Base-by-base conservation (phyloP, 2,797 vertebrate genomes). In the Graptemys geographica region DNA sequence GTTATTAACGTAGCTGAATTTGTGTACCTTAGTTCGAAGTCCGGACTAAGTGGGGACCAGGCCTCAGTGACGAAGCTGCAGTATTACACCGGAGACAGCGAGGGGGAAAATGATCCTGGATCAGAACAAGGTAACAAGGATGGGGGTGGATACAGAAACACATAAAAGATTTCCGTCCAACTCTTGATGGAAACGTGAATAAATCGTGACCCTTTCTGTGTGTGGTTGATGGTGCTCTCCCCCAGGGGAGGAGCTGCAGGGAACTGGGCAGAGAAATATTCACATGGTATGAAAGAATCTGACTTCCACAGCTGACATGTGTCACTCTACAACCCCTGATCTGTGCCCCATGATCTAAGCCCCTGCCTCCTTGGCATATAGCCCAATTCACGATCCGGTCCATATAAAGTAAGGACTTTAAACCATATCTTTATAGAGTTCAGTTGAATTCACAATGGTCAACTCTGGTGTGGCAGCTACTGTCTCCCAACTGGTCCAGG, bases 71-170 rank as follows among this genome's bases (percentile, higher is more conserved):
- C 5, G 3, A 11, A 84, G 47, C 11, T 11, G 51, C 65, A 55
- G 27, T 33, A 18, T 8, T 12, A 23, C 31, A 33, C 59, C 0
- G 31, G 13, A 2, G 59, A 62, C 37, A 86, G 55, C 1, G 15
- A 79, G 56, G 55, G 79, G 44, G 53, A 49, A 49, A 47, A 79
- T 11, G 55, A 19, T 62, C 25, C 1, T 1, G 56, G 25, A 10
- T 31, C 56, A 52, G 33, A 25, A 37, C 16, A n/a, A 79, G 74
- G 56, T 51, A 62, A 4, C 0, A 5, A 23, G 25, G 11, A 2
- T 21, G 19, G 31, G 23, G 6, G 4, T 55, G 53, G 53, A 23
- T 23, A 16, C 19, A 72, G 10, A 11, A 5, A 23, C 19, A 23
- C 59, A 62, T 15, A 33, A 18, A 65, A 10, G 16, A 41, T 72